These are phyloP conservation scores for Troides helena DNA, from an alignment of 2,888 invertebrate genomes.

Conservation along the genomic window DNA sequence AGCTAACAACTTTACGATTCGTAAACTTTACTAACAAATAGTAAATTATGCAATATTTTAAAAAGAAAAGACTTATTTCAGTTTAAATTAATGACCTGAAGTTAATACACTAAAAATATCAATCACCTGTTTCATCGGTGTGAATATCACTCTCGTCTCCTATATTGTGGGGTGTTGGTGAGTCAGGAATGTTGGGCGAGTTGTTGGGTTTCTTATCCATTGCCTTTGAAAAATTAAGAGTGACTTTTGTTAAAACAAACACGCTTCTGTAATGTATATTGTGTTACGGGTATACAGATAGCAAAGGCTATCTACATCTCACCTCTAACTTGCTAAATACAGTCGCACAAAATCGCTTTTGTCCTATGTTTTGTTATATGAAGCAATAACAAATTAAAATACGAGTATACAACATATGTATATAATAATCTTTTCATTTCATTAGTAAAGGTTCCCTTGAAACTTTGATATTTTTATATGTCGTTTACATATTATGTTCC, in stretches of 20 bases:
- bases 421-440: no score
- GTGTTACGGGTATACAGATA: not conserved
- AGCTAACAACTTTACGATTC: no score
- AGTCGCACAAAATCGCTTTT: not conserved
- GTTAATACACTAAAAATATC: not conserved
- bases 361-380: not conserved
- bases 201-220: not conserved
- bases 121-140: slow-evolving; percentile 6
- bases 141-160: not conserved
- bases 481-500: no score
- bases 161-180: not conserved
- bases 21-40: no score
- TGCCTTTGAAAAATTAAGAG: not conserved
- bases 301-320: not conserved
- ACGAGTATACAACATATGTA: no score
- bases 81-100: not conserved
- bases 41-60: no score
- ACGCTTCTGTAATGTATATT: not conserved
- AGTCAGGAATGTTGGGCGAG: not conserved
- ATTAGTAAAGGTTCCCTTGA: no score
- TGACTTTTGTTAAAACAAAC: not conserved
- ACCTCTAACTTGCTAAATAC: slow-evolving; percentile 2
- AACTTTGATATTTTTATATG: no score
- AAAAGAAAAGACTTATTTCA: no score
- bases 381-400: no score